Evolutionary conservation across 2,888 invertebrate species (phyloP), one percentile per base, ranked within the genome.

Genomic region (Antheraea yamamai): DNA sequence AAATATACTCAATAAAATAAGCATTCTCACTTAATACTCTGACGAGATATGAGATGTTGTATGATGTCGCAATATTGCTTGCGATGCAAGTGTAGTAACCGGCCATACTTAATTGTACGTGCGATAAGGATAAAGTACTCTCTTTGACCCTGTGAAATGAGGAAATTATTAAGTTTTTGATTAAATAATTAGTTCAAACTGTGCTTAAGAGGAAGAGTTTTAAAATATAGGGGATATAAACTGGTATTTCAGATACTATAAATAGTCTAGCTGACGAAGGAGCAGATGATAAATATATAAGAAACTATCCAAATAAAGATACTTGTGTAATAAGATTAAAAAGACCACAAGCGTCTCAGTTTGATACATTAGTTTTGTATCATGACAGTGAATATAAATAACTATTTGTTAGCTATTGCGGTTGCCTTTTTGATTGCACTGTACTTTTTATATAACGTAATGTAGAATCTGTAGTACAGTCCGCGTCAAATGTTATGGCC

Each of bases 21-120:
- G 20, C 18, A 16, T n/a, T 75, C 77, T 81, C 81, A 89, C 89
- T 83, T 70, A 78, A 52, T 7, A 88, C 84, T 75, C 77, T 76
- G 4, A 89, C 76, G 30, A 82, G 77, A 74, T 89, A 91, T 0
- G 88, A 86, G 1, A 89, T 79, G 30, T 83, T 84, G 10, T 76
- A 75, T 12, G 81, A 80, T n/a, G 82, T 83, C 4, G 79, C 82
- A 4, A 73, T 39, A 55, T 88, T 91, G 3, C 76, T 82, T 0
- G 89, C 91, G 2, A 80, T 75, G 75, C 92, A 91, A 0, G 84
- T 85, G 73, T 91, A 91, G 26, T 76, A 78, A 18, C 92, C 92
- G 73, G 83, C 79, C 51, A 89, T 78, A 0, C 76, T 39, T 1
- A 81, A n/a, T 76, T 85, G 85, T n/a, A 87, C 74, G 14, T 78